Conservation (phyloP, 2,113 vertebrate genomes). For the Conger conger region DNA sequence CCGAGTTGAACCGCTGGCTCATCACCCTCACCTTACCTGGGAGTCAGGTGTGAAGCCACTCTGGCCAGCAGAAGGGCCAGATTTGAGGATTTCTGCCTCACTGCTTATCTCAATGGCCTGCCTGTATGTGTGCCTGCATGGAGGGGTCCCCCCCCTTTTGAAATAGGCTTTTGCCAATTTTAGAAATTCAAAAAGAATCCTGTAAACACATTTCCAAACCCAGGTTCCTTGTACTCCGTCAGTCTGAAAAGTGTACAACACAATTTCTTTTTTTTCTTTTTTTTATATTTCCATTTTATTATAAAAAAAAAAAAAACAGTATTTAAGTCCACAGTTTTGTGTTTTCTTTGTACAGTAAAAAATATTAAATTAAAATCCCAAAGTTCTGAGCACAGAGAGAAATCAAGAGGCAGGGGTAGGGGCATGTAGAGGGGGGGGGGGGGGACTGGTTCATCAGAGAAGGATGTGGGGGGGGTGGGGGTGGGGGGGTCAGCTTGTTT, state of each 20-base stretch:
- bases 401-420: constrained; percentile 41
- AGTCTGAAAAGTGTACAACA: constrained; percentile 58
- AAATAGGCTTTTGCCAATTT: neutral
- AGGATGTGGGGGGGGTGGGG: neutral
- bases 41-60: too few relatives aligned
- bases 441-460: constrained; percentile 13
- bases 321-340: constrained; percentile 51
- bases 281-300: constrained; percentile 60
- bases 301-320: constrained; percentile 61
- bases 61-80: too few relatives aligned
- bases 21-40: too few relatives aligned
- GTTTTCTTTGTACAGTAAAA: constrained; percentile 70
- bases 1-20: too few relatives aligned
- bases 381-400: constrained; percentile 45
- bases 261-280: too few relatives aligned
- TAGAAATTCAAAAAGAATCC: neutral
- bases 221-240: constrained; percentile 43
- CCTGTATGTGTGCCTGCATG: too few relatives aligned
- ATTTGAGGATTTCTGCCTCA: too few relatives aligned
- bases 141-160: neutral
- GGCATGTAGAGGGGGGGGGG: constrained; percentile 39
- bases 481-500: constrained; percentile 8
- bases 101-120: too few relatives aligned
- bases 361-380: constrained; percentile 58
- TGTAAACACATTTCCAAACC: neutral